Evolutionary conservation across 2,888 invertebrate species (phyloP), one percentile per base, ranked within the genome.

Genomic region (Argyresthia goedartella): DNA sequence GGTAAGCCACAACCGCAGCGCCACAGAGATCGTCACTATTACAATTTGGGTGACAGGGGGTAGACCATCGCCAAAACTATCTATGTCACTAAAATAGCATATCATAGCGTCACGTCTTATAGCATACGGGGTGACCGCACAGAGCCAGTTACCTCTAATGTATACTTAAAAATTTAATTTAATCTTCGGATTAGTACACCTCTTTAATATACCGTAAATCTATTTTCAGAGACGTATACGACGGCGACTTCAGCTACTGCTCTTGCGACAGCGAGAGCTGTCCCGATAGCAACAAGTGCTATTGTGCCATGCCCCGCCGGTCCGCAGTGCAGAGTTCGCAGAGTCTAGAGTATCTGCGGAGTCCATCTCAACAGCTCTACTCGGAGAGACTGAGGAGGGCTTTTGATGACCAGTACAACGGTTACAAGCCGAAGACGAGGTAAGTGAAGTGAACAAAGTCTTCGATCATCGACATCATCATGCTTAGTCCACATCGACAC

Each of bases 231-330:
- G 84, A 87, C 55, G 59, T 69, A 55, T 71, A 78, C 62, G 76
- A 79, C 49, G 73, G 77, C 9, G 73, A 85, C 65, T 73, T 80
- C 65, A 85, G 86, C 57, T 91, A 89, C 65, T 96, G 95, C 64
- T 93, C 92, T 13, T 94, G 93, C 67, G 94, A 94, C 64, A 94
- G 95, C 0, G 95, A 96, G 70, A 95, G 94, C 64, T 96, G 96
- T 67, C 90, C 93, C 0, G 95, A 94, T 59, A 92, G 93, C 62
- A 95, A 95, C 71, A 95, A 95, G 73, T 96, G 96, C 68, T 96
- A 96, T 67, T 96, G 96, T 69, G 64, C 90, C 71, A 67, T 79
- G 7, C 69, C 80, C 1, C 61, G 65, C 53, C 60, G 68, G 39
- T 56, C 63, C 53, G 57, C 57, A 4, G 78, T 84, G 54, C 87